Base-by-base conservation (phyloP, 1,140 invertebrate species). In the Aporrectodea caliginosa region DNA sequence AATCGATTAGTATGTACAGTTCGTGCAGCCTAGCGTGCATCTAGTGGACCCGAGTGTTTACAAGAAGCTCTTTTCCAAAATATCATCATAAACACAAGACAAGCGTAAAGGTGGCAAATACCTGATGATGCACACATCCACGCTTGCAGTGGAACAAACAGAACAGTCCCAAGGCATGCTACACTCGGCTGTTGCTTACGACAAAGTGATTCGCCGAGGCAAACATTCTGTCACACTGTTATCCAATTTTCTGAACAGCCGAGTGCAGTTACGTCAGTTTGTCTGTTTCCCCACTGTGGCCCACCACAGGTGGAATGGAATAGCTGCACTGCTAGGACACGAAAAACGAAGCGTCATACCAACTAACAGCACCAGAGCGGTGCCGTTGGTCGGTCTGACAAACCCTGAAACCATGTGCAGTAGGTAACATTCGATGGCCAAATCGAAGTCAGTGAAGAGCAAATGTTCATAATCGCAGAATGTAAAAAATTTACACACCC, bases 1-100 rank as follows among this genome's bases (percentile, higher is more conserved):
- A n/a, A n/a, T n/a, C n/a, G n/a, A n/a, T n/a, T n/a, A n/a, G n/a
- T n/a, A n/a, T n/a, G 43, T 58, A 22, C 6, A 58, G 22, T 58
- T 58, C 43, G 22, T 58, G 43, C 43, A 22, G 6, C 43, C 43
- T 12, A 58, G 43, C 43, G 6, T 58, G 43, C 22, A 58, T 12
- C 43, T 58, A 22, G 43, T 58, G 43, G 43, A 58, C 43, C 43
- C 43, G 43, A 58, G 43, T 58, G 43, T 58, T 58, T 58, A 58
- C 43, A 58, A 58, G 43, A 58, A 58, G 43, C 43, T 58, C 43
- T 58, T 58, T 58, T 58, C 43, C 43, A 58, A 58, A 58, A 58
- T 58, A 58, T 58, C 43, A 58, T 58, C 43, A 58, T 58, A 58
- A 58, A 58, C 43, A 58, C 43, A 58, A 58, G 43, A 58, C 43